A percentile compares a stretch with the other conserved stretches of the same genome.
Conservation (phyloP, 2,888 invertebrate genomes). For the Aphidoletes aphidimyza region DNA sequence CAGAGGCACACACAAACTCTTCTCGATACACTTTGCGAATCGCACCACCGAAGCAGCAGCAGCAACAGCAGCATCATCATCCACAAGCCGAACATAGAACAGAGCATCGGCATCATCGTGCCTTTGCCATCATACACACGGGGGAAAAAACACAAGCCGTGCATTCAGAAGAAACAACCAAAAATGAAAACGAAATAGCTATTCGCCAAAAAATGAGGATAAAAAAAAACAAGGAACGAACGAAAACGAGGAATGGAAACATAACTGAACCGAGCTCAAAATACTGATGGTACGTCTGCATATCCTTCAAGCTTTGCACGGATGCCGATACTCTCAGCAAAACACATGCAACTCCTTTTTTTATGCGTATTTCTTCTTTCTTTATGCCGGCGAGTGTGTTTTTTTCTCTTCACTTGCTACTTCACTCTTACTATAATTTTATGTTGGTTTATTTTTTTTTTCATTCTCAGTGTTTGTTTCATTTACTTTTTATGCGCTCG, state of each 20-base stretch:
- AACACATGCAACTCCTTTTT: constrained; percentile 51
- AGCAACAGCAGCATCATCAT: not conserved
- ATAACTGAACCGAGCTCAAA: not conserved
- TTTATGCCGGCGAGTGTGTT: constrained; percentile 36
- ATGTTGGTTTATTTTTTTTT: constrained; percentile 6
- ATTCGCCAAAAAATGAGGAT: not conserved
- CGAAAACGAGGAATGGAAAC: constrained; percentile 3
- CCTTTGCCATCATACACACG: constrained; percentile 14
- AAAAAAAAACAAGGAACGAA: too few relatives aligned
- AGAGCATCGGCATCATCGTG: constrained; percentile 22
- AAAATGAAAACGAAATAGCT: constrained; percentile 50
- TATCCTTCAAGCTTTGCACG: constrained; percentile 46
- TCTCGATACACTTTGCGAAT: constrained; percentile 25
- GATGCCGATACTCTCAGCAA: constrained; percentile 49
- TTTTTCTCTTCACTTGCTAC: not conserved
- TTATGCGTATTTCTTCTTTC: constrained; percentile 45
- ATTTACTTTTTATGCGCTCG: constrained; percentile 43
- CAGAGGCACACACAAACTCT: constrained; percentile 9
- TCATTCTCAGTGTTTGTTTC: constrained; percentile 36
- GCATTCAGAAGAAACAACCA: constrained; percentile 47
- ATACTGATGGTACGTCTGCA: constrained; percentile 47
- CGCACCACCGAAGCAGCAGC: not conserved
- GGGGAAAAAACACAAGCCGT: not conserved
- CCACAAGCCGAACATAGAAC: not conserved
- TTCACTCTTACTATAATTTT: constrained; percentile 26